Conservation (phyloP, 1,140 invertebrate species). For the Papilio aristodemus region DNA sequence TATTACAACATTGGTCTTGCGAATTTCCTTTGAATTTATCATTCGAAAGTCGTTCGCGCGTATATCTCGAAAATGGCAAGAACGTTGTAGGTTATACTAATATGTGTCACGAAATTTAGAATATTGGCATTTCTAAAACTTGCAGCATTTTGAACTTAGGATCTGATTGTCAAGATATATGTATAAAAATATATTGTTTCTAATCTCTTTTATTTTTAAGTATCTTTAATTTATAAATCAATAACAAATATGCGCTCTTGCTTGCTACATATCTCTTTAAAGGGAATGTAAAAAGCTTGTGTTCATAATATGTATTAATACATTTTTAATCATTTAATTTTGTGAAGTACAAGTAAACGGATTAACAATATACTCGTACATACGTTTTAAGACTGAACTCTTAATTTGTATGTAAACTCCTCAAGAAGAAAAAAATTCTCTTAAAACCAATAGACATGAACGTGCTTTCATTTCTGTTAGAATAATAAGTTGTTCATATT, state of each 20-base stretch:
- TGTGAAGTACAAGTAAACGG: too few species aligned
- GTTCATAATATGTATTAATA: too few species aligned
- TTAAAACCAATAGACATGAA: slow-evolving; percentile 38
- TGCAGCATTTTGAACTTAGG: not conserved
- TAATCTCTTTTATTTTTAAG: too few species aligned
- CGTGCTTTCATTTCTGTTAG: slow-evolving; percentile 18
- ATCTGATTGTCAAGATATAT: too few species aligned
- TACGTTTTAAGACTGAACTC: slow-evolving; percentile 14
- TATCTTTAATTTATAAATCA: too few species aligned
- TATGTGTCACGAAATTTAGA: slow-evolving; percentile 13
- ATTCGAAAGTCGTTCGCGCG: not conserved
- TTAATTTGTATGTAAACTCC: slow-evolving; percentile 37
- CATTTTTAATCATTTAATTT: too few species aligned
- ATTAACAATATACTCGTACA: not conserved
- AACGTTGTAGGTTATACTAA: not conserved
- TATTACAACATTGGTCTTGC: not conserved
- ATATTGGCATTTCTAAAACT: not conserved
- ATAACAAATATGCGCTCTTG: too few species aligned
- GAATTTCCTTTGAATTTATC: not conserved
- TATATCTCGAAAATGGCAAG: slow-evolving; percentile 9
- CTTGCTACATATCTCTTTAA: not conserved
- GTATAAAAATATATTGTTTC: too few species aligned
- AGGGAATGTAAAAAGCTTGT: not conserved
- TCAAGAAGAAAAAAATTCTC: slow-evolving; percentile 18
- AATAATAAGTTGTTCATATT: slow-evolving; percentile 4